Evolutionary conservation across 1,140 invertebrate genomes (phyloP).

Genomic region (Laupala kohalensis): DNA sequence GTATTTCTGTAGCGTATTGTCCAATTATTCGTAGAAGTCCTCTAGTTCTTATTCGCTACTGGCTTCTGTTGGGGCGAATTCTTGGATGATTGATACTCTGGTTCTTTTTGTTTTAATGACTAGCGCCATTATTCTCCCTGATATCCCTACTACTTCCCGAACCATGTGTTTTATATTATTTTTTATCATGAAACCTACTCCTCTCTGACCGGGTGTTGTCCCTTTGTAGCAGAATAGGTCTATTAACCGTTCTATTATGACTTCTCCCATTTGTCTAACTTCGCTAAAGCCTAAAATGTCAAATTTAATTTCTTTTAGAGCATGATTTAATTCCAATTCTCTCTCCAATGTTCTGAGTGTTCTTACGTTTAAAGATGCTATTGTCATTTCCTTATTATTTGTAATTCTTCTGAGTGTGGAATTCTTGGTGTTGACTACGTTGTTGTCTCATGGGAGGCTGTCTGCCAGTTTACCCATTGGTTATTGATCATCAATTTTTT

Average conservation of each 20-base stretch:
- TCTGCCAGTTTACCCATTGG: no score
- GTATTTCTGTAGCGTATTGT: neutral
- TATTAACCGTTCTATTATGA: neutral
- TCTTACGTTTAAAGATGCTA: no score
- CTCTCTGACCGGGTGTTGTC: neutral
- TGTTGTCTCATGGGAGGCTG: no score
- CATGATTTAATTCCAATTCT: neutral
- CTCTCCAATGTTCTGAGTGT: no score
- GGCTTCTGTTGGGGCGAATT: neutral
- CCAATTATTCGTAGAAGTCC: neutral
- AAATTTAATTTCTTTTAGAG: neutral
- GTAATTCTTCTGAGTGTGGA: no score
- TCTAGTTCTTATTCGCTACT: neutral
- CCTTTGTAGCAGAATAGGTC: neutral
- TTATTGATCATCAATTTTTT: no score
- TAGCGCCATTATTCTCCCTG: neutral
- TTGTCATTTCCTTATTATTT: no score
- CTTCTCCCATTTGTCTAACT: neutral
- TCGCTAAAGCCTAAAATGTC: neutral
- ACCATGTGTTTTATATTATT: neutral
- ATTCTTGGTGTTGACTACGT: no score
- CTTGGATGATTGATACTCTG: neutral
- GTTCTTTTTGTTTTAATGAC: neutral
- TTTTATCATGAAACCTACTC: neutral
- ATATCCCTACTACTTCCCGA: neutral